Base-by-base conservation (phyloP, 2,888 invertebrate genomes). In the Drosophila robusta region DNA sequence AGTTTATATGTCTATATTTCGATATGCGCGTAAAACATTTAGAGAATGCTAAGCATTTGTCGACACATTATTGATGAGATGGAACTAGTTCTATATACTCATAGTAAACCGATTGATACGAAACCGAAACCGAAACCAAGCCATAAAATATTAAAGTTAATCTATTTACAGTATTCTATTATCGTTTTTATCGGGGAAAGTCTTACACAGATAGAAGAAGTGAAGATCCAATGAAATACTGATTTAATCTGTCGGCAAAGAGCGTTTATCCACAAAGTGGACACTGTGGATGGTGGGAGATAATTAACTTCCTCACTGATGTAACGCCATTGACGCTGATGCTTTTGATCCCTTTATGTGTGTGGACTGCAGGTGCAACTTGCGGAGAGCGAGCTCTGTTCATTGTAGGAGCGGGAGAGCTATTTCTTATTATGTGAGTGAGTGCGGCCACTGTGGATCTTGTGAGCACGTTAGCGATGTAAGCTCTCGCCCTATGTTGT, bases 111-210 rank as follows among this genome's bases (percentile, higher is more conserved):
- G 58, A 63, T 78, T 61, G 44, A 73, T 42, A 46, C 66, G 55
- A 66, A 56, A 72, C 45, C 49, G 55, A 66, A 56, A 72, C 45
- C 49, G 63, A 87, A 82, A 72, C 70, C 64, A 82, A 86, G 82
- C 88, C 82, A 88, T 82, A 81, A 78, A 65, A 85, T 52, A 88
- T 70, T 72, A 63, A 85, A 86, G 70, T 72, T 82, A 52, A 70
- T 78, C 51, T 71, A 85, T 75, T 80, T 70, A 65, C 71, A 66
- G 24, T 56, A 52, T 61, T 6, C 12, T 34, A 0, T 14, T 45
- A 1, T 24, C 6, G 12, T 26, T 38, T 52, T 34, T 14, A 12
- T 39, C 11, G 24, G 16, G 2, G 4, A 12, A n/a, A 5, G 9
- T 39, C 5, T 8, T 29, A 2, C 2, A 22, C 11, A 3, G 7